These are phyloP conservation scores for Nibea coibor DNA, from an alignment of 2,113 vertebrate genomes.

Conservation along the genomic window DNA sequence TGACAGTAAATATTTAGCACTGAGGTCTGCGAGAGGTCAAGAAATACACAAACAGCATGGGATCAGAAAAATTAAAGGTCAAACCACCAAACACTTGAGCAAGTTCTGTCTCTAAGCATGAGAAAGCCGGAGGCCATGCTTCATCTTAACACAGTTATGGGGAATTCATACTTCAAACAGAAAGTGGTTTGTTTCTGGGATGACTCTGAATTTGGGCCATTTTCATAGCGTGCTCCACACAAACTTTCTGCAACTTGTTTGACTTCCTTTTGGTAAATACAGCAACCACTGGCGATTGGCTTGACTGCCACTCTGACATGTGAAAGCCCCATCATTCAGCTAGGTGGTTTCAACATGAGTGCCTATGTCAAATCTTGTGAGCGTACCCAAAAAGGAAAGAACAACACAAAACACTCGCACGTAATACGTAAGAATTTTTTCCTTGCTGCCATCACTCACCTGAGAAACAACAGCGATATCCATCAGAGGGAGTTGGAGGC, in stretches of 20 bases:
- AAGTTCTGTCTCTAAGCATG: constrained; percentile 1
- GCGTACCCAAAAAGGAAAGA: constrained; percentile 1
- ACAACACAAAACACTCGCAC: neutral
- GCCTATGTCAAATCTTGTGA: constrained; percentile 2
- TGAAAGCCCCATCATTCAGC: neutral
- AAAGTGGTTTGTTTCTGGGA: constrained; percentile 34
- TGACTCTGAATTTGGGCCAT: constrained; percentile 7
- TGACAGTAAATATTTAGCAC: constrained; percentile 6
- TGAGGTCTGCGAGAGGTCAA: constrained; percentile 21
- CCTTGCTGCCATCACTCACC: neutral
- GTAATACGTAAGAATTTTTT: constrained; percentile 16
- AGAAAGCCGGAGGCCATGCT: constrained; percentile 4
- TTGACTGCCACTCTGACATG: neutral
- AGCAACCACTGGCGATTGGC: constrained; percentile 27
- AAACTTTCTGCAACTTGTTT: constrained; percentile 43
- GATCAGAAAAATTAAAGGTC: constrained; percentile 27
- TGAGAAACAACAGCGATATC: neutral
- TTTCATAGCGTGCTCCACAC: constrained; percentile 1
- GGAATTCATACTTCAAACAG: constrained; percentile 48
- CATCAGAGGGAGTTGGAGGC: constrained; percentile 10
- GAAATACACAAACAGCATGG: constrained; percentile 19
- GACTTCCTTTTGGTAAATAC: constrained; percentile 47
- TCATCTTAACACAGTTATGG: constrained; percentile 29
- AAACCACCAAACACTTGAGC: constrained; percentile 5
- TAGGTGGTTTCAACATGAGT: constrained; percentile 4